phyloP scores from a whole-genome alignment of 1,140 invertebrate genomes.

The Lepeophtheirus salmonis region DNA sequence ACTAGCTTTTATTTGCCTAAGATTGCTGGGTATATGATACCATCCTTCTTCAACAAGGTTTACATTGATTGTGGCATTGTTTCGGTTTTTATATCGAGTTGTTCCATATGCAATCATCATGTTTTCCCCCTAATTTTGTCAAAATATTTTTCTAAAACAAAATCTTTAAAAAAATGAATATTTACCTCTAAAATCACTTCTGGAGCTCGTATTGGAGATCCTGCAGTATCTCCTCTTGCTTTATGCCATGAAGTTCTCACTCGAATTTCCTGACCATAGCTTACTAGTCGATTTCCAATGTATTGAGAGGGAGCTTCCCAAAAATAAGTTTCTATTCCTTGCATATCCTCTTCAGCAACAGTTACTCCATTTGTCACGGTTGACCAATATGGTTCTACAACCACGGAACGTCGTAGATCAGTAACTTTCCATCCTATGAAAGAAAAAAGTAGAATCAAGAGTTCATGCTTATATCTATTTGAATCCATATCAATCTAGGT shows the following conservation, averaged over 20 bases:
- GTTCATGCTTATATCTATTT: too few relatives aligned
- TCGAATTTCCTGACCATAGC: constrained; percentile 61
- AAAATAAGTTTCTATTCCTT: constrained; percentile 9
- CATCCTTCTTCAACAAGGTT: constrained; percentile 46
- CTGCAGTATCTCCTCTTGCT: constrained; percentile 67
- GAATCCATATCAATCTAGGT: too few relatives aligned
- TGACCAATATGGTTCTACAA: constrained; percentile 22
- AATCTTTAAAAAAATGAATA: constrained; percentile 11
- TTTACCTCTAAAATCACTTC: constrained; percentile 61
- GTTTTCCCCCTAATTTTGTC: constrained; percentile 29
- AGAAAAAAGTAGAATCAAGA: too few relatives aligned
- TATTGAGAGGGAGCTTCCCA: constrained; percentile 4
- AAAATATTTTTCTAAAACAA: constrained; percentile 21
- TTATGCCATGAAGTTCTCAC: constrained; percentile 63
- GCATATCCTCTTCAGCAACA: constrained; percentile 18
- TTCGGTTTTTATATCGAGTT: constrained; percentile 37
- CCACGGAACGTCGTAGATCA: constrained; percentile 23
- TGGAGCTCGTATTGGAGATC: constrained; percentile 55
- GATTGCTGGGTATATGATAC: constrained; percentile 46
- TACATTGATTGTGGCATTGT: constrained; percentile 38
- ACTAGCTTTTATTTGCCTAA: constrained; percentile 29
- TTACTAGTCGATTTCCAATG: constrained; percentile 46
- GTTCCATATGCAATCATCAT: constrained; percentile 46
- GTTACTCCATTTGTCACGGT: constrained; percentile 18
- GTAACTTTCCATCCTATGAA: constrained; percentile 25